phyloP scores from a whole-genome alignment of 2,113 vertebrate genomes.

The Probosciger aterrimus region DNA sequence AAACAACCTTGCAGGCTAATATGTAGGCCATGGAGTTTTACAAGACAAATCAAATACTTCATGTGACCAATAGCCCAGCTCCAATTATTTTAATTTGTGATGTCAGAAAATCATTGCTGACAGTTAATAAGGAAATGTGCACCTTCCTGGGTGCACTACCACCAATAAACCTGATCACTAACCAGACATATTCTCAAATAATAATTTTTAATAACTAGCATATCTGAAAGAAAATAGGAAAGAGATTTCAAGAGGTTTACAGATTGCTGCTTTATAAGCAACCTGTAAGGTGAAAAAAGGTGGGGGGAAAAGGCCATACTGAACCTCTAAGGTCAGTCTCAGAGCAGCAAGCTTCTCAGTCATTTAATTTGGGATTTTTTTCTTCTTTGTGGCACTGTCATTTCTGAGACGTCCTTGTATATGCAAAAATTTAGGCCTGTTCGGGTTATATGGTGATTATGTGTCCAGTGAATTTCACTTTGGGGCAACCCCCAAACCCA shows the following conservation, averaged over 20 bases:
- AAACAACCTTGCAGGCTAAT: neutral
- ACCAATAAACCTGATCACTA: neutral
- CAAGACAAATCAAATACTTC: neutral
- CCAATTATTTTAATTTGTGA: neutral
- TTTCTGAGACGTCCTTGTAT: neutral
- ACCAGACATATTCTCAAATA: neutral
- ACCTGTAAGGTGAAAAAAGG: neutral
- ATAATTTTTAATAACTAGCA: neutral
- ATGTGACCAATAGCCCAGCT: neutral
- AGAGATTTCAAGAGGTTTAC: neutral
- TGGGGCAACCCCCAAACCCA: fast-evolving
- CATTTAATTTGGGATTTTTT: neutral
- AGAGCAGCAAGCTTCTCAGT: neutral
- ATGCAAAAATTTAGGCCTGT: neutral
- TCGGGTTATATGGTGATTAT: neutral
- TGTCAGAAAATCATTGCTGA: constrained; percentile 8
- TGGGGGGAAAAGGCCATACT: neutral
- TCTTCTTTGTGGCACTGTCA: neutral
- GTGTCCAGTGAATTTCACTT: neutral
- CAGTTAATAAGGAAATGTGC: neutral
- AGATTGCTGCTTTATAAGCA: neutral
- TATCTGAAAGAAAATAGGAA: constrained; percentile 18
- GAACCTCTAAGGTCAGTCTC: neutral
- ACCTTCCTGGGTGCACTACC: neutral
- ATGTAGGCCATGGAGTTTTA: neutral